Percentiles rank a stretch among this genome's conserved stretches.
Conservation (phyloP, 1,140 invertebrate species). For the Cardiocondyla obscurior region DNA sequence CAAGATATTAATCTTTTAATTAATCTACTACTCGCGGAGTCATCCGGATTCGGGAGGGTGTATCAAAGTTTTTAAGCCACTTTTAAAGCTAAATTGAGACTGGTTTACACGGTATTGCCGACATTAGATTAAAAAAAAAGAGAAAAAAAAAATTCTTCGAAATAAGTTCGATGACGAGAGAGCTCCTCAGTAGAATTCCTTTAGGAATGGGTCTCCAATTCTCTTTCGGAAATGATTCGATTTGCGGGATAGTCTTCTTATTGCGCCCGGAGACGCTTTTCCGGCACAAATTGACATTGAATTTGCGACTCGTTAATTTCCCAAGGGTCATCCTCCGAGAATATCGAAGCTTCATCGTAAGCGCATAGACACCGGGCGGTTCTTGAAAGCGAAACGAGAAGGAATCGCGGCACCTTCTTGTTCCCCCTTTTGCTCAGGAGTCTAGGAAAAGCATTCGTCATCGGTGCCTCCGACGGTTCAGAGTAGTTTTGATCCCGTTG, state of each 20-base stretch:
- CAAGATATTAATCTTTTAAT: conserved; percentile 14
- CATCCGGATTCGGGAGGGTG: neutral
- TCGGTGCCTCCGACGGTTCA: conserved; percentile 41
- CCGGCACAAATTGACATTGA: conserved; percentile 36
- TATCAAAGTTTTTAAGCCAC: neutral
- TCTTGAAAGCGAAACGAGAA: conserved; percentile 28
- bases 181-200: no score
- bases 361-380: neutral
- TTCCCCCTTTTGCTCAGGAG: conserved; percentile 2
- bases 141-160: neutral
- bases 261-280: neutral
- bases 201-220: conserved; percentile 10
- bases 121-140: no score
- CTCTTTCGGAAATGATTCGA: conserved; percentile 8
- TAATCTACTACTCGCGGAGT: neutral
- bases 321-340: conserved; percentile 15
- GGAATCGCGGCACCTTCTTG: conserved; percentile 32
- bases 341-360: conserved; percentile 24
- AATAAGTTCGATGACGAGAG: neutral
- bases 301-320: conserved; percentile 46
- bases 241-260: neutral
- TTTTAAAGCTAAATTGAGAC: neutral
- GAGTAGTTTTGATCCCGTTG: conserved; percentile 48
- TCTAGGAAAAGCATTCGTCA: conserved; percentile 44
- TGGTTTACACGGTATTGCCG: neutral